Evolutionary conservation across 2,888 invertebrate genomes (phyloP).

Genomic region (Napeogenes sylphis): DNA sequence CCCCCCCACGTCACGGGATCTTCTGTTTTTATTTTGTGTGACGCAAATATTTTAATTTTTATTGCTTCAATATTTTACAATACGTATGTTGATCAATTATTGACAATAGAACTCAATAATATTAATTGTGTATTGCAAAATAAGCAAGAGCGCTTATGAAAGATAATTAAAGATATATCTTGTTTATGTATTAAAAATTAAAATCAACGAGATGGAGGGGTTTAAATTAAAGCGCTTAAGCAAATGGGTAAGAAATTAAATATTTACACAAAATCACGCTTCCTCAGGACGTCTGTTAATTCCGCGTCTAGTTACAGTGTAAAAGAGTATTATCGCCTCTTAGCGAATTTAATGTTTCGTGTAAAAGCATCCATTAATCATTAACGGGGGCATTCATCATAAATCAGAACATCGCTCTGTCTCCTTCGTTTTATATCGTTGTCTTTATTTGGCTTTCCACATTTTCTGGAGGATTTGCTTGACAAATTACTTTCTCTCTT

Average conservation of each 20-base stretch:
- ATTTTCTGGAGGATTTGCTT: conserved; percentile 65
- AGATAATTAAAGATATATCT: too few relatives aligned
- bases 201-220: conserved; percentile 9
- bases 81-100: too few relatives aligned
- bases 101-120: too few relatives aligned
- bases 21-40: conserved; percentile 45
- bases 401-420: conserved; percentile 37
- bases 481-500: conserved; percentile 73
- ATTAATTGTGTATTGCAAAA: too few relatives aligned
- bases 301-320: conserved; percentile 27
- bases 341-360: conserved; percentile 45
- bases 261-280: conserved; percentile 32
- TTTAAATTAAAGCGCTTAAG: conserved; percentile 24
- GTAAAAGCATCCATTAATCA: conserved; percentile 53
- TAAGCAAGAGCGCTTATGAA: too few relatives aligned
- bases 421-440: conserved; percentile 31
- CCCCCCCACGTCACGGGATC: conserved; percentile 34
- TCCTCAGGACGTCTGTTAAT: conserved; percentile 31
- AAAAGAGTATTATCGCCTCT: conserved; percentile 37
- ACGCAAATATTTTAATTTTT: conserved; percentile 40
- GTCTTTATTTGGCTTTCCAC: conserved; percentile 40
- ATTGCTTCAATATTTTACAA: not conserved
- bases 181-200: too few relatives aligned
- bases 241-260: conserved; percentile 26
- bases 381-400: conserved; percentile 60